Evolutionary conservation across 2,797 vertebrate species (phyloP).

Genomic region (Capromys pilorides): DNA sequence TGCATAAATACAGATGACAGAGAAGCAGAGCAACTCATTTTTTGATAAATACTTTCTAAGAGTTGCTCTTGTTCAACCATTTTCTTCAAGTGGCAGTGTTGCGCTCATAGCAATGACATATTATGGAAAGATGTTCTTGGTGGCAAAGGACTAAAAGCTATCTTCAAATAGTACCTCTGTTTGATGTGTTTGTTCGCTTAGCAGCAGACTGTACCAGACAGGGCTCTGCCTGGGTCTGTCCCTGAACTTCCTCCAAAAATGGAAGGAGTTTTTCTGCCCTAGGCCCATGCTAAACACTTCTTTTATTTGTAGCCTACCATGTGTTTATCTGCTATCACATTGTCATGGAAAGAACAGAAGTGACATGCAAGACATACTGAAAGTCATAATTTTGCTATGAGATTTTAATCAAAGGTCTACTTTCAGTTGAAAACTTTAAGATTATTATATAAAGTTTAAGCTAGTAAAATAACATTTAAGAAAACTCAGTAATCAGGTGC

Average conservation of each 20-base stretch:
- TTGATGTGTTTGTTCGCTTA: background rate
- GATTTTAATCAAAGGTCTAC: constrained; percentile 41
- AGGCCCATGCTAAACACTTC: constrained; percentile 11
- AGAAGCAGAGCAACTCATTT: constrained; percentile 31
- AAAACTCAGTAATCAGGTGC: background rate
- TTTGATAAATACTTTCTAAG: background rate
- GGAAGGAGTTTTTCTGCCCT: constrained; percentile 3
- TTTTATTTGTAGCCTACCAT: constrained; percentile 6
- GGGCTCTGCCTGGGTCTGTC: background rate
- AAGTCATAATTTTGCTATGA: constrained; percentile 46
- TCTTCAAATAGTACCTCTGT: constrained; percentile 18
- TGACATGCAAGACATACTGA: background rate
- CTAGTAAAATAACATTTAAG: constrained; percentile 11
- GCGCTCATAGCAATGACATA: background rate
- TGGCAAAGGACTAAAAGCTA: background rate
- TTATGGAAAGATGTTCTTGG: background rate
- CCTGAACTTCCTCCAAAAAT: background rate
- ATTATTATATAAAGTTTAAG: constrained; percentile 14
- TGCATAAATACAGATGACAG: background rate
- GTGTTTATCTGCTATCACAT: constrained; percentile 11
- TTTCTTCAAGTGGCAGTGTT: background rate
- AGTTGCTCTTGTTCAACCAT: background rate
- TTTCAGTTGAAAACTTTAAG: constrained; percentile 30
- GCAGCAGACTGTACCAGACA: background rate
- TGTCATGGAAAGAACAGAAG: constrained; percentile 56